phyloP scores from a whole-genome alignment of 2,888 invertebrate species.

The Lymantria dispar region DNA sequence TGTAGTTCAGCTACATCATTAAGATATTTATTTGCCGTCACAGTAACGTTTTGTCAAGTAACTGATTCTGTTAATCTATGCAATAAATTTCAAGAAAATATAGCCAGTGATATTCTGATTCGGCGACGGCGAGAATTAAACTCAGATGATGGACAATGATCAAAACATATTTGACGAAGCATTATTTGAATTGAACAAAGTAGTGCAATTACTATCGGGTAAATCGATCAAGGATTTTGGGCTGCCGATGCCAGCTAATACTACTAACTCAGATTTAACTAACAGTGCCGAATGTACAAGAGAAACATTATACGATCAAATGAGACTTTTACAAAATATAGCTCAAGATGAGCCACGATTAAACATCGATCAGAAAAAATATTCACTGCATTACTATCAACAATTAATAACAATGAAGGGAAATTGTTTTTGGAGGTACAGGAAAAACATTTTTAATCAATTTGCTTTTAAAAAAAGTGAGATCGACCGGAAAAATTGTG shows the following conservation, averaged over 20 bases:
- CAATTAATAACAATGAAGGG: constrained; percentile 16
- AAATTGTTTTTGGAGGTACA: no score
- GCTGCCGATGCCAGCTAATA: constrained; percentile 24
- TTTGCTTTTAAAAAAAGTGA: no score
- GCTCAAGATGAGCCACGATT: constrained; percentile 30
- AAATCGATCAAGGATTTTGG: background rate
- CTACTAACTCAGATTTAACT: constrained; percentile 31
- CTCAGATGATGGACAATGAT: constrained; percentile 28
- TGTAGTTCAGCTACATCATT: background rate
- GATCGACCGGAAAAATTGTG: no score
- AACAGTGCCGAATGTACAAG: constrained; percentile 27
- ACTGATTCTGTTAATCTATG: constrained; percentile 4
- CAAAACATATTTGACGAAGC: constrained; percentile 31
- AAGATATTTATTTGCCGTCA: background rate
- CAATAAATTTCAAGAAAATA: background rate
- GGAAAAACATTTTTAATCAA: no score
- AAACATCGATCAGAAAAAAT: constrained; percentile 31
- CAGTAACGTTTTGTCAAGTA: background rate
- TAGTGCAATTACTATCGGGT: constrained; percentile 1
- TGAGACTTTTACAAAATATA: constrained; percentile 27
- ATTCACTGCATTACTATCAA: constrained; percentile 17
- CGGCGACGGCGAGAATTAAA: constrained; percentile 27
- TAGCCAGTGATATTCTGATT: constrained; percentile 31
- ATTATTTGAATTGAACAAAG: constrained; percentile 28
- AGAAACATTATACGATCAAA: constrained; percentile 26